Base-by-base conservation (phyloP, 2,797 vertebrate genomes). In the Enteromius mattozi region DNA sequence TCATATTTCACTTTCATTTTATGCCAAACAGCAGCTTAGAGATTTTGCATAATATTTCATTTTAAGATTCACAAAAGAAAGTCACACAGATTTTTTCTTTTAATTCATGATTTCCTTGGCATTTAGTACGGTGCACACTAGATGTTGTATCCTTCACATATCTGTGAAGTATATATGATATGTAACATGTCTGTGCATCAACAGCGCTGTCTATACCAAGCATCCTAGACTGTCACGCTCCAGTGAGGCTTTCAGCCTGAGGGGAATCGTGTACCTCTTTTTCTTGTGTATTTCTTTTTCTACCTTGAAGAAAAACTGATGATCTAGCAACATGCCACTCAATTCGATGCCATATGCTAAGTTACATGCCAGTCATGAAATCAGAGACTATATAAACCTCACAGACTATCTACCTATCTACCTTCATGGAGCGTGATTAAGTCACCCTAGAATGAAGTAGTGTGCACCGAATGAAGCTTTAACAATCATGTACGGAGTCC, bases 401-500 rank as follows among this genome's bases (percentile, higher is more conserved):
- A 24, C 30, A 10, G 30, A 40, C 78, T 56, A 17, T 80, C 71
- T 42, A 8, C 66, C 13, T 78, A 6, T 49, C 47, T 51, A 6
- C n/a, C 30, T 68, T 40, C 37, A 35, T 30, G 8, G 37, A 79
- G 75, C 37, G 3, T 59, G 66, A 71, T 71, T 47, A 78, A 78
- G 75, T 78, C 54, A 84, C 49, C 14, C n/a, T 21, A 37, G 66
- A 71, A 79, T 78, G 82, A 84, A 70, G 80, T 45, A 63, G 35
- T 49, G 66, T 56, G 66, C 42, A 63, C 35, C 12, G 47, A 76
- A 66, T 40, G n/a, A 75, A 27, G 47, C 61, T 77, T 77, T 77
- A 77, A 77, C 81, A 85, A 82, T 78, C 45, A 88, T 78, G 3
- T 75, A 37, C 42, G 45, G 33, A 75, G 56, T 74, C 49, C 4